Evolutionary conservation across 2,113 vertebrate species (phyloP).

Genomic region (Dromaius novaehollandiae): DNA sequence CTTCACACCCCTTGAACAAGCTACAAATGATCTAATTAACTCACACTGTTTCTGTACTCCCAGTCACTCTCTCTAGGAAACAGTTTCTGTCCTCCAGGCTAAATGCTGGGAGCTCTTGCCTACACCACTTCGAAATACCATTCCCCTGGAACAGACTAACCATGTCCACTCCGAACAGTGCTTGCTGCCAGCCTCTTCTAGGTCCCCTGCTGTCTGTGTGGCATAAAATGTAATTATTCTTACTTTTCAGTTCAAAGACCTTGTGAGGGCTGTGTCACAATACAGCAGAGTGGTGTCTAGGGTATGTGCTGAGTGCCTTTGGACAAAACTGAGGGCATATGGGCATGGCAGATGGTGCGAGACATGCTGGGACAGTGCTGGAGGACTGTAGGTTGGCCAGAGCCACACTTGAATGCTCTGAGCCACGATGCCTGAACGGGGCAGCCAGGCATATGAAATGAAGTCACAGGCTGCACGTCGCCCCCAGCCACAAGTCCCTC

Average conservation of each 20-base stretch:
- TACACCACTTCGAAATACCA: not conserved
- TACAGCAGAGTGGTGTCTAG: not conserved
- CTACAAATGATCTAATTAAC: not conserved
- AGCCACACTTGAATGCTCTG: not conserved
- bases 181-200: not conserved
- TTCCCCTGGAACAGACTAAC: not conserved
- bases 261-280: not conserved
- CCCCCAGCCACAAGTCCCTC: not conserved
- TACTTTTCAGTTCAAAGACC: not conserved
- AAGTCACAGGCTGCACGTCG: not conserved
- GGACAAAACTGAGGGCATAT: not conserved
- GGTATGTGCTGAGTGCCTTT: not conserved
- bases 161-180: not conserved
- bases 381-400: not conserved
- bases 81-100: not conserved
- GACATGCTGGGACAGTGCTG: not conserved
- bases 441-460: not conserved
- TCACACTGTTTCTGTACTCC: not conserved
- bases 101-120: not conserved
- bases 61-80: not conserved
- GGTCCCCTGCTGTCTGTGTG: not conserved
- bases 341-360: conserved; percentile 8
- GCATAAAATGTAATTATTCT: not conserved
- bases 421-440: not conserved
- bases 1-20: not conserved